A percentile compares a stretch with the other conserved stretches of the same genome.
These are phyloP conservation scores for Corythornis cristatus DNA, from an alignment of 2,113 vertebrate genomes.

Conservation along the genomic window DNA sequence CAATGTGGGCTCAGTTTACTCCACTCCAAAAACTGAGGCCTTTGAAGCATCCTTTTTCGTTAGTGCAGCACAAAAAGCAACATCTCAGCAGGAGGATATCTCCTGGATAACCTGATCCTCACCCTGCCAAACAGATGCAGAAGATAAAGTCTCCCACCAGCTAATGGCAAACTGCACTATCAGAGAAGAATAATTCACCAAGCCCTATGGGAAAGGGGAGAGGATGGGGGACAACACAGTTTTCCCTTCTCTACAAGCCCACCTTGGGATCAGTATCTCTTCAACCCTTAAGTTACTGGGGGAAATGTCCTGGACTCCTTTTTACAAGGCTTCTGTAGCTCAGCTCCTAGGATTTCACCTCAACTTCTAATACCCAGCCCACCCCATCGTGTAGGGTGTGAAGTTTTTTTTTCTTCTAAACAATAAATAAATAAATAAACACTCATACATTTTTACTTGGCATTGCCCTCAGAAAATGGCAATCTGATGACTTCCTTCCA, in stretches of 20 bases:
- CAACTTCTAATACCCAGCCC: background rate
- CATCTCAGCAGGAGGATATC: too few species aligned
- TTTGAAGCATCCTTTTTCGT: rapidly evolving
- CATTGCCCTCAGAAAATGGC: constrained; percentile 22
- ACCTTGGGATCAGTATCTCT: background rate
- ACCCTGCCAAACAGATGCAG: background rate
- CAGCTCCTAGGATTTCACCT: background rate
- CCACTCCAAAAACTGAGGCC: background rate
- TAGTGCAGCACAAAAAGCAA: rapidly evolving
- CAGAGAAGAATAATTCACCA: background rate
- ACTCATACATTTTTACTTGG: constrained; percentile 27
- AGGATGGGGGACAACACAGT: rapidly evolving
- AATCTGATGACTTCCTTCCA: constrained; percentile 63
- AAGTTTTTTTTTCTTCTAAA: constrained; percentile 24
- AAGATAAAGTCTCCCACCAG: background rate
- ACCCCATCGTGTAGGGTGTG: background rate
- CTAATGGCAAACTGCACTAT: background rate
- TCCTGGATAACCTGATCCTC: background rate
- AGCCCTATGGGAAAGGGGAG: background rate
- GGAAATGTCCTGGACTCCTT: background rate
- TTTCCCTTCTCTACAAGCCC: background rate
- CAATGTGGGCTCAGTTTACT: background rate
- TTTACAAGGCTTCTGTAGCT: background rate
- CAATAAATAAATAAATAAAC: background rate
- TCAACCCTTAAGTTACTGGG: background rate